A percentile compares a stretch with the other conserved stretches of the same genome.
phyloP scores from a whole-genome alignment of 1,140 invertebrate species.

The Stegodyphus mimosarum region DNA sequence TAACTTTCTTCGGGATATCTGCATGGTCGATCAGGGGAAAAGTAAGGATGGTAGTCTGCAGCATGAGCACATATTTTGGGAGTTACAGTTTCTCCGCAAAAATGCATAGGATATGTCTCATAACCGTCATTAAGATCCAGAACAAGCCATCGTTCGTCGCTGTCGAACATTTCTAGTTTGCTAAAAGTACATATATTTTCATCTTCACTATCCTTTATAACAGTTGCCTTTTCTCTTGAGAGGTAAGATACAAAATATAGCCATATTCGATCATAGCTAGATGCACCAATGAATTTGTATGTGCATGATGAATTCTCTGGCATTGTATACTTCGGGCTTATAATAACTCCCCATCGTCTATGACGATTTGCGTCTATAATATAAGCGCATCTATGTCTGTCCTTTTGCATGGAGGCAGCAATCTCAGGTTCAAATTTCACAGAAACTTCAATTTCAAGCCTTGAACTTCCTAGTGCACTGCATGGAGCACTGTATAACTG shows the following conservation, averaged over 20 bases:
- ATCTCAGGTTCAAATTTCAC: constrained; percentile 74
- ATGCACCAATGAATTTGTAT: constrained; percentile 82
- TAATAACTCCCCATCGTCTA: constrained; percentile 77
- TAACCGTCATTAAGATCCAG: constrained; percentile 33
- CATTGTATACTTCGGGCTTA: constrained; percentile 83
- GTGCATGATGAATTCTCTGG: constrained; percentile 87
- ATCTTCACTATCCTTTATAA: constrained; percentile 11
- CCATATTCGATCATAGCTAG: constrained; percentile 82
- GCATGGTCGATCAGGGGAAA: constrained; percentile 60
- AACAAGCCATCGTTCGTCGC: constrained; percentile 38
- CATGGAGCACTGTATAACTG: constrained; percentile 89
- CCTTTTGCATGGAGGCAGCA: constrained; percentile 16
- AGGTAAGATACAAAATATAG: constrained; percentile 77
- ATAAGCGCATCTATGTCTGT: constrained; percentile 82
- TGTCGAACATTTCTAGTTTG: constrained; percentile 60
- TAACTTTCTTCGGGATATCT: constrained; percentile 61
- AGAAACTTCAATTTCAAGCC: constrained; percentile 83
- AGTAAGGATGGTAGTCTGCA: constrained; percentile 45
- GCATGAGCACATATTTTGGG: constrained; percentile 63
- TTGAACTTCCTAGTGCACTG: constrained; percentile 80
- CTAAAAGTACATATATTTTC: constrained; percentile 55
- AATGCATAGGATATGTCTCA: constrained; percentile 18
- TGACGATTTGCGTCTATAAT: constrained; percentile 82
- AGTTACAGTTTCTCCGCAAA: constrained; percentile 61
- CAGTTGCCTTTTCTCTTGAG: constrained; percentile 37